A percentile compares a stretch with the other conserved stretches of the same genome.
These are phyloP conservation scores for Drosophila bocki DNA, from an alignment of 1,140 invertebrate genomes.

Conservation along the genomic window DNA sequence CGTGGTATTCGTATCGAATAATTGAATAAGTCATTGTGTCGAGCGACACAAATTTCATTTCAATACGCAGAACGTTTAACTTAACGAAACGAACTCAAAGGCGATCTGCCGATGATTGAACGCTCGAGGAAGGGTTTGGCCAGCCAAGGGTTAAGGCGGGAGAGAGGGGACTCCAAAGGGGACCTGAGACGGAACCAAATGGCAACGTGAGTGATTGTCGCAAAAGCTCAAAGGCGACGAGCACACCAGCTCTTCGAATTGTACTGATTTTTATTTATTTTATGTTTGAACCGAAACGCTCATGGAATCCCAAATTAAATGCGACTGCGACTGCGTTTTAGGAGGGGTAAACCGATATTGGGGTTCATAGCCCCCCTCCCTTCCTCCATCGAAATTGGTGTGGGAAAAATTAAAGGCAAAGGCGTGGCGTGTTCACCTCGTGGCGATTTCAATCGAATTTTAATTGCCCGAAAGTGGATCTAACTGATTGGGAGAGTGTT, in stretches of 20 bases:
- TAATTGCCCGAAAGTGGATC: slow-evolving; percentile 47
- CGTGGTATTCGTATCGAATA: slow-evolving; percentile 77
- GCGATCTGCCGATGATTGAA: slow-evolving; percentile 69
- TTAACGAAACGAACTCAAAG: slow-evolving; percentile 65
- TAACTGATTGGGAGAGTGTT: slow-evolving; percentile 4
- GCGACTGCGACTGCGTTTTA: slow-evolving; percentile 36
- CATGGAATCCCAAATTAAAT: slow-evolving; percentile 72
- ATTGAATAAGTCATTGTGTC: slow-evolving; percentile 83
- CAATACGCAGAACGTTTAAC: slow-evolving; percentile 80
- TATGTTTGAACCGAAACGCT: slow-evolving; percentile 80
- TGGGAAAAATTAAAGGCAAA: slow-evolving; percentile 61
- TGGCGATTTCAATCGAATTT: slow-evolving; percentile 65
- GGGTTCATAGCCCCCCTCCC: slow-evolving; percentile 26
- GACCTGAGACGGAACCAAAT: slow-evolving; percentile 46
- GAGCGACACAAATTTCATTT: slow-evolving; percentile 83
- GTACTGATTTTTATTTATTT: slow-evolving; percentile 84
- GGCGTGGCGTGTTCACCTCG: slow-evolving; percentile 57
- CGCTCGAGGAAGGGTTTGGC: slow-evolving; percentile 11
- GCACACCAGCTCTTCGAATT: slow-evolving; percentile 73
- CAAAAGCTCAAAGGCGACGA: slow-evolving; percentile 81
- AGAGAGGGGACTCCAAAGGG: not conserved
- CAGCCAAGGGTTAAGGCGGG: not conserved
- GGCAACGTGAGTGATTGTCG: slow-evolving; percentile 81
- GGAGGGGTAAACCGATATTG: not conserved
- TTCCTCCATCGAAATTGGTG: slow-evolving; percentile 59